Percentiles rank a stretch among this genome's conserved stretches.
These are phyloP conservation scores for Scaptomyza polygonia DNA, from an alignment of 2,888 invertebrate species.

Conservation along the genomic window DNA sequence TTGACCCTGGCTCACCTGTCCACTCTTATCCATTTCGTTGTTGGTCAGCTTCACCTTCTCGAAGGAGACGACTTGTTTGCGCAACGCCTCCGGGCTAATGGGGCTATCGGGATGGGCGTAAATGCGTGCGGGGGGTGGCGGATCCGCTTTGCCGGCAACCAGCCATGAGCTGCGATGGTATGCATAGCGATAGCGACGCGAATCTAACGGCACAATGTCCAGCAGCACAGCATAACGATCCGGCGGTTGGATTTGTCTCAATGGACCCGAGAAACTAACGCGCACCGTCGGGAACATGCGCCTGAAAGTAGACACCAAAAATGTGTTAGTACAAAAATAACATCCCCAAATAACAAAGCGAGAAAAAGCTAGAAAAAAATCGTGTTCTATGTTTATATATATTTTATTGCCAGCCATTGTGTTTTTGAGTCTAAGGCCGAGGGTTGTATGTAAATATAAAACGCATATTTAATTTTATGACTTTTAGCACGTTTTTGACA, in stretches of 20 bases:
- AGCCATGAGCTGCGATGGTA: conserved; percentile 99
- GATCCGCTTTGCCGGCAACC: conserved; percentile 99
- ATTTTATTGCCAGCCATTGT: conserved; percentile 64
- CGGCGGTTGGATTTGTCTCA: conserved; percentile 88
- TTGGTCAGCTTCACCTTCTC: conserved; percentile 99
- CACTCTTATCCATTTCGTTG: conserved; percentile 98
- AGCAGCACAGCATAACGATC: conserved; percentile 96
- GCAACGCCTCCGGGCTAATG: conserved; percentile 96
- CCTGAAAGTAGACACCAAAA: conserved; percentile 86
- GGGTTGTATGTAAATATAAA: conserved; percentile 74
- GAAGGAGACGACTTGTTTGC: conserved; percentile 98
- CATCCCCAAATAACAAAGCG: background rate
- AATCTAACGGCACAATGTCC: conserved; percentile 98
- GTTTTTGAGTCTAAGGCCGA: conserved; percentile 4
- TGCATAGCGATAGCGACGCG: conserved; percentile 98
- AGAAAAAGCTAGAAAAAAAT: conserved; percentile 9
- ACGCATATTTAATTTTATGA: conserved; percentile 80
- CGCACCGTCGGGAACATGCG: conserved; percentile 99
- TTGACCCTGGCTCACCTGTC: conserved; percentile 88
- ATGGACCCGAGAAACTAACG: conserved; percentile 93
- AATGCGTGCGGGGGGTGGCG: conserved; percentile 95
- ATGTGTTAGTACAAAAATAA: conserved; percentile 19
- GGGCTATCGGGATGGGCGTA: conserved; percentile 99
- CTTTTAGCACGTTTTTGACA: conserved; percentile 81
- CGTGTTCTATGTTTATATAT: conserved; percentile 24